A percentile compares a stretch with the other conserved stretches of the same genome.
These are phyloP conservation scores for Takifugu rubripes DNA, from an alignment of 2,797 vertebrate genomes.

Conservation along the genomic window DNA sequence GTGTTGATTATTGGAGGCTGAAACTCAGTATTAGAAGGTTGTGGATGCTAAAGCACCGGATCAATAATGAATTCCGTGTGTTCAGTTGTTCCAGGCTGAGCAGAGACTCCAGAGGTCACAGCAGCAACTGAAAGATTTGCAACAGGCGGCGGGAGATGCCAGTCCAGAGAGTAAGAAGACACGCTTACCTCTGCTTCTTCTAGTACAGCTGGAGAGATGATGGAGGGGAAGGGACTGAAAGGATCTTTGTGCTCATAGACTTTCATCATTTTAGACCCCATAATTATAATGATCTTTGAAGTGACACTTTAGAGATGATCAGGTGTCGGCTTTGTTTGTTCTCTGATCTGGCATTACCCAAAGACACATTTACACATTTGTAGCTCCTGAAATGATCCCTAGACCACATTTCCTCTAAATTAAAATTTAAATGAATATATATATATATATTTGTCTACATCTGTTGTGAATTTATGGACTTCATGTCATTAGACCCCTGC, in stretches of 20 bases:
- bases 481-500: no score
- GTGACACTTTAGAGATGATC: slow-evolving; percentile 36
- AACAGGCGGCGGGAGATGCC: slow-evolving; percentile 86
- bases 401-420: no score
- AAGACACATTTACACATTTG: slow-evolving; percentile 53
- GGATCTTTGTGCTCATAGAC: slow-evolving; percentile 39
- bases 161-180: slow-evolving; percentile 92
- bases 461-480: no score
- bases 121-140: slow-evolving; percentile 91
- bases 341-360: slow-evolving; percentile 25
- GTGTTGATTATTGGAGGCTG: not conserved
- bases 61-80: slow-evolving; percentile 9
- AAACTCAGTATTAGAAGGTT: not conserved
- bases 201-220: slow-evolving; percentile 36
- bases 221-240: slow-evolving; percentile 7
- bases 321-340: slow-evolving; percentile 23
- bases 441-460: no score
- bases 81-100: slow-evolving; percentile 89
- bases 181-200: slow-evolving; percentile 14
- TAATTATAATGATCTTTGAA: slow-evolving; percentile 52
- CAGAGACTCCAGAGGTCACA: slow-evolving; percentile 89
- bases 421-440: no score
- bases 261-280: slow-evolving; percentile 50
- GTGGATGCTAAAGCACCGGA: not conserved
- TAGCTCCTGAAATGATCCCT: slow-evolving; percentile 43